Evolutionary conservation across 1,140 invertebrate species (phyloP).

Genomic region (Xylocopa sonorina): DNA sequence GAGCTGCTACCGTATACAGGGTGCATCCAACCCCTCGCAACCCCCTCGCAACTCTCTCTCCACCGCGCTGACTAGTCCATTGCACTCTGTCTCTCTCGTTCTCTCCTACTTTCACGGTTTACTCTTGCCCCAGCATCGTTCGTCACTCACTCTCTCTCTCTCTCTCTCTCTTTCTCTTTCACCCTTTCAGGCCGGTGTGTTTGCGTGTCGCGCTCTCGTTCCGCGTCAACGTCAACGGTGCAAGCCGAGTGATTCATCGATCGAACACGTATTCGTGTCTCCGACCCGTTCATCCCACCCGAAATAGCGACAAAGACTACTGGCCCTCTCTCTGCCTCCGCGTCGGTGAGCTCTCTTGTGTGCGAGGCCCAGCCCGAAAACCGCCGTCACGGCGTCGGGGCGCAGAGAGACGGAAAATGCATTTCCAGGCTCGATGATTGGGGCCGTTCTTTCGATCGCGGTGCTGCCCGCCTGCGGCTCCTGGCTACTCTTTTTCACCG

Average conservation of each 20-base stretch:
- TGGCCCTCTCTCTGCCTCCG: conserved; percentile 53
- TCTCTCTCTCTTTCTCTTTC: conserved; percentile 39
- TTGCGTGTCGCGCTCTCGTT: conserved; percentile 59
- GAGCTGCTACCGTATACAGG: conserved; percentile 60
- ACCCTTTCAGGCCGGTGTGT: conserved; percentile 43
- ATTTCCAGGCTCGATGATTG: conserved; percentile 61
- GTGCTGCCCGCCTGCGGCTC: conserved; percentile 41
- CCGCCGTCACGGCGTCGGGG: conserved; percentile 59
- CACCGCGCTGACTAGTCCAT: background rate
- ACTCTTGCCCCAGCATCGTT: conserved; percentile 22
- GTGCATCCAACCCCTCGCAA: conserved; percentile 31
- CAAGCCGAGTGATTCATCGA: conserved; percentile 77
- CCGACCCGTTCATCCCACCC: conserved; percentile 67
- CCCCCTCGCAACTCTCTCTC: conserved; percentile 12
- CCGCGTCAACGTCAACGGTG: conserved; percentile 73
- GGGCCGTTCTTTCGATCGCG: conserved; percentile 53
- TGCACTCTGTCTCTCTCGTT: conserved; percentile 4
- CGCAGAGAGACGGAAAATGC: conserved; percentile 66
- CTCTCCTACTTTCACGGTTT: background rate
- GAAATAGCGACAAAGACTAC: conserved; percentile 76
- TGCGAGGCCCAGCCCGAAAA: conserved; percentile 53
- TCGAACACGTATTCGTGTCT: conserved; percentile 69
- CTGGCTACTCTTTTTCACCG: conserved; percentile 33
- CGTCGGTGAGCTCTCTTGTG: conserved; percentile 7
- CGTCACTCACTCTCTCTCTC: conserved; percentile 32